A percentile compares a stretch with the other conserved stretches of the same genome.
phyloP scores from a whole-genome alignment of 2,113 vertebrate species.

The Talpa occidentalis region DNA sequence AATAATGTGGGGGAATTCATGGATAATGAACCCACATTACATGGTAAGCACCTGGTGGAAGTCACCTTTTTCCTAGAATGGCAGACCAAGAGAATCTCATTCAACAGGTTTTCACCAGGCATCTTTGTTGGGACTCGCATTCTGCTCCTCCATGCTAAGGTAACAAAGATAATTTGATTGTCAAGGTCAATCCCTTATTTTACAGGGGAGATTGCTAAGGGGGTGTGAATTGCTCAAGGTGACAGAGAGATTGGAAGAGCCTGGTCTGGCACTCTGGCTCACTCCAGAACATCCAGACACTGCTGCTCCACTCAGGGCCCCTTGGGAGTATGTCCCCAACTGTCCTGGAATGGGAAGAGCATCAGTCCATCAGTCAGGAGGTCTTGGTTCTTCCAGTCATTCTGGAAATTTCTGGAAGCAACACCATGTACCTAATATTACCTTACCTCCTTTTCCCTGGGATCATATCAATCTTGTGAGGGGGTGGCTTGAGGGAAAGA shows the following conservation, averaged over 20 bases:
- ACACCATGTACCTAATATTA: neutral
- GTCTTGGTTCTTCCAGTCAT: neutral
- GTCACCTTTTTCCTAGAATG: neutral
- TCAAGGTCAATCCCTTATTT: neutral
- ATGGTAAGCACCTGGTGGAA: neutral
- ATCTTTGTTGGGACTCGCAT: neutral
- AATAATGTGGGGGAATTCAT: neutral
- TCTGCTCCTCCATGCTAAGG: neutral
- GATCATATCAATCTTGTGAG: neutral
- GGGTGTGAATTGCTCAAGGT: neutral
- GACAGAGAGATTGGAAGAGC: neutral
- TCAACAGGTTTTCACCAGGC: neutral
- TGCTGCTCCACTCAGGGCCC: neutral
- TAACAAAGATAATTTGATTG: neutral
- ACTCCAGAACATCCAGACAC: accelerated
- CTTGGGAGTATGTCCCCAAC: neutral
- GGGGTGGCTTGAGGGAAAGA: neutral
- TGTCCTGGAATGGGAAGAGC: neutral
- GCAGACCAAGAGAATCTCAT: neutral
- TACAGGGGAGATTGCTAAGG: neutral
- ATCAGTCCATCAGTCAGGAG: neutral
- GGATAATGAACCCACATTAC: neutral
- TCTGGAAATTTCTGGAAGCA: constrained; percentile 15
- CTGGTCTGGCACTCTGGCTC: neutral
- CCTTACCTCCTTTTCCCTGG: neutral